Evolutionary conservation across 2,888 invertebrate species (phyloP).

Genomic region (Entomobrya proxima): DNA sequence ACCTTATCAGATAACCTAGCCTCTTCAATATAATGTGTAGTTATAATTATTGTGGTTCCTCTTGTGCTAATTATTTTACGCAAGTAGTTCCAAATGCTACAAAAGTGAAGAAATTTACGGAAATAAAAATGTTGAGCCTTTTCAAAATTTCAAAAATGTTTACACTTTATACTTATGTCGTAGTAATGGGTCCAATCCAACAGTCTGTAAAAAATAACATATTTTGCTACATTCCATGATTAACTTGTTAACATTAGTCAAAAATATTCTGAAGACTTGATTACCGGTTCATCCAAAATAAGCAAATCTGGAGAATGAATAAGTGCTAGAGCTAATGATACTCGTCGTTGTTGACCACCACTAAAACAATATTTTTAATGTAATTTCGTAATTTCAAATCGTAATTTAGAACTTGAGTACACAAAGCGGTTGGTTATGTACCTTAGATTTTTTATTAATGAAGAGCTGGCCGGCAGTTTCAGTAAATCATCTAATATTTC

Average conservation of each 20-base stretch:
- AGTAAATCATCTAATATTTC: background rate
- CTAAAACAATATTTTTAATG: conserved; percentile 74
- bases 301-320: conserved; percentile 79
- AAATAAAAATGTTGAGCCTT: too few relatives aligned
- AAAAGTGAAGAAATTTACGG: too few relatives aligned
- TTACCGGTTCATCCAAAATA: conserved; percentile 86
- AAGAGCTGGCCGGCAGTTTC: conserved; percentile 76
- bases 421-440: background rate
- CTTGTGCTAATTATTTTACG: background rate
- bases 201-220: too few relatives aligned
- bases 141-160: too few relatives aligned
- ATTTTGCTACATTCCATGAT: too few relatives aligned
- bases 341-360: conserved; percentile 78
- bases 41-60: background rate
- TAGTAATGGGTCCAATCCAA: conserved; percentile 88
- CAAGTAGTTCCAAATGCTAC: background rate
- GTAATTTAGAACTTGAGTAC: too few relatives aligned
- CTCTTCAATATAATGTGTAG: conserved; percentile 1
- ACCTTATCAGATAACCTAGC: background rate
- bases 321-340: conserved; percentile 77
- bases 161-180: too few relatives aligned
- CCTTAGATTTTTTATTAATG: background rate
- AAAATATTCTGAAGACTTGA: too few relatives aligned
- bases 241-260: too few relatives aligned
- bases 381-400: too few relatives aligned